Base-by-base conservation (phyloP, 2,888 invertebrate genomes). In the Cataglyphis altisquamis region DNA sequence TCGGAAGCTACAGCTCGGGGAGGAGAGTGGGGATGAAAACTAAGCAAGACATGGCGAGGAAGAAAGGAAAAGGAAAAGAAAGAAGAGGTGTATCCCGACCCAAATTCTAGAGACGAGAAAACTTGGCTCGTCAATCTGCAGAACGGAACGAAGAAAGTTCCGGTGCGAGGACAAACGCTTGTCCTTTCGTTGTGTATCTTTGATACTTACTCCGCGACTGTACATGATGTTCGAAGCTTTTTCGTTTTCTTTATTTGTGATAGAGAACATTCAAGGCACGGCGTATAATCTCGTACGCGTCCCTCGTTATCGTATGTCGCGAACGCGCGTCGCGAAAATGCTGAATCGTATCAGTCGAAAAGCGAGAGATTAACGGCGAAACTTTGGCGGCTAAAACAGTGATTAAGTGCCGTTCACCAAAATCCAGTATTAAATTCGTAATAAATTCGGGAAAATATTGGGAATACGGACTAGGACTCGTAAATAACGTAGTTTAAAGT, bases 61-160 rank as follows among this genome's bases (percentile, higher is more conserved):
- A 83, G 80, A 77, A 78, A 77, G 48, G 48, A 81, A 81, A 72
- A 39, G 60, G 45, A 84, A 86, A 67, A 81, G 82, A 62, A 83
- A 72, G 81, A 90, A 87, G 73, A 82, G 86, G 85, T 86, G 91
- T 88, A 92, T 92, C 87, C 91, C 94, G 94, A 94, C 94, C 94
- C 92, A 94, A 94, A 94, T 94, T 92, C 92, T 89, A 91, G 92
- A 91, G 91, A 92, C 91, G 91, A 90, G 92, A 92, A 94, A 94
- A 94, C 92, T 94, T 94, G 90, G 92, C 93, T 94, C 94, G 94
- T 94, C 93, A 91, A 94, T 94, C 94, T 94, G 93, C 89, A 86
- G 89, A 88, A 88, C 94, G 94, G 94, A 94, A 94, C 94, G 94
- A 94, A 94, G 94, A 93, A 93, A 94, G 93, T 93, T 93, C 92